Percentiles rank a stretch among this genome's conserved stretches.
These are phyloP conservation scores for Macrophya annulata DNA, from an alignment of 2,888 invertebrate genomes.

Conservation along the genomic window DNA sequence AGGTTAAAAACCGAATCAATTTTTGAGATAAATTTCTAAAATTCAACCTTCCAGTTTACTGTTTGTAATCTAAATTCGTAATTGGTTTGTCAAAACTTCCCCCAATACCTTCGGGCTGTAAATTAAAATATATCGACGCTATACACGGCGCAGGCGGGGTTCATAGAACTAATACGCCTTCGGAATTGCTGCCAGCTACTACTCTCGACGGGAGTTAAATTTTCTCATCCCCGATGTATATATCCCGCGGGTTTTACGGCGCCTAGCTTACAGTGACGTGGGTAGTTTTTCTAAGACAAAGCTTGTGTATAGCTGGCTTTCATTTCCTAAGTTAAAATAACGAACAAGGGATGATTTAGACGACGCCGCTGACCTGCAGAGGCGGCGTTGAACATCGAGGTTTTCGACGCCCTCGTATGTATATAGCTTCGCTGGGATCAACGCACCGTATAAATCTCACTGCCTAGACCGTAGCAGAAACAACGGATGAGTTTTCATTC, in stretches of 20 bases:
- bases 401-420: constrained; percentile 38
- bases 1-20: neutral
- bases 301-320: neutral
- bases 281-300: constrained; percentile 25
- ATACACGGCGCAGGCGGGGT: neutral
- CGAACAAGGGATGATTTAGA: constrained; percentile 28
- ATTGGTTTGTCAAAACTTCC: neutral
- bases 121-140: neutral
- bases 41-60: neutral
- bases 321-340: neutral
- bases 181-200: neutral
- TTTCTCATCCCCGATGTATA: neutral
- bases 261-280: constrained; percentile 5
- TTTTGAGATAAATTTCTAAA: neutral
- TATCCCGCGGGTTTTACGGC: constrained; percentile 19
- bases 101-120: neutral
- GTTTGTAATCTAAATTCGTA: neutral
- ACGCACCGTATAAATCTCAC: constrained; percentile 38
- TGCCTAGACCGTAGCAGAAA: neutral
- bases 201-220: constrained; percentile 8
- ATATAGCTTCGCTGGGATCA: constrained; percentile 5
- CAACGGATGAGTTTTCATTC: neutral
- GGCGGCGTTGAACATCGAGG: constrained; percentile 23
- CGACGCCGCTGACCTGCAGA: constrained; percentile 41
- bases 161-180: neutral